Conservation (phyloP, 1,140 invertebrate species). For the Fopius arisanus region DNA sequence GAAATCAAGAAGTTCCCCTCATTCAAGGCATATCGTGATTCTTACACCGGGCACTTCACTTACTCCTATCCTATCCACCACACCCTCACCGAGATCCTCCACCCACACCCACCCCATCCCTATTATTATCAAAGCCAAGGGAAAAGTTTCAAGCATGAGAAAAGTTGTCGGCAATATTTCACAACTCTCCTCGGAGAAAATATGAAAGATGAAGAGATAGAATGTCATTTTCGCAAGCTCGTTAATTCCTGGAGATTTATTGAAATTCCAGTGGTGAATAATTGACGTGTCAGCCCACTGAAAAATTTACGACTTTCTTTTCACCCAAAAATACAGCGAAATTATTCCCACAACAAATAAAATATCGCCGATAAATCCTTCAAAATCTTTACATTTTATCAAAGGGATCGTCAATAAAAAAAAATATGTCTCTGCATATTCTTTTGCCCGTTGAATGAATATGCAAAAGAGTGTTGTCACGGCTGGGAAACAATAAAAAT, state of each 20-base stretch:
- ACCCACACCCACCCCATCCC: constrained; percentile 32
- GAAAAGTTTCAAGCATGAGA: constrained; percentile 55
- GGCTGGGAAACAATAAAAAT: constrained; percentile 49
- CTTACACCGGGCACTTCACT: constrained; percentile 20
- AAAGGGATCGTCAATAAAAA: background rate
- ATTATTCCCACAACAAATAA: background rate
- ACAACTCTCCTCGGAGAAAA: constrained; percentile 28
- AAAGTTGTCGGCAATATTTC: constrained; percentile 60
- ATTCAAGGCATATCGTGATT: constrained; percentile 12
- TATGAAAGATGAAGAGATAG: constrained; percentile 9
- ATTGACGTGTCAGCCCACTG: constrained; percentile 44
- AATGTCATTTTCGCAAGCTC: constrained; percentile 40
- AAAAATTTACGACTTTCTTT: constrained; percentile 18
- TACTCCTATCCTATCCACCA: constrained; percentile 21
- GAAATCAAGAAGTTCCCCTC: background rate
- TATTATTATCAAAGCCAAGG: constrained; percentile 32
- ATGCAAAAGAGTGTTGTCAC: constrained; percentile 26
- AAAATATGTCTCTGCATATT: constrained; percentile 47
- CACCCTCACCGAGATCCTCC: constrained; percentile 24
- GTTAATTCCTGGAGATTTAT: constrained; percentile 61
- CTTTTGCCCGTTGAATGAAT: constrained; percentile 49
- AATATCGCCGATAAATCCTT: background rate
- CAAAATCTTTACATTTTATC: no score
- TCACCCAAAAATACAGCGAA: background rate
- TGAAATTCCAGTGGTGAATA: constrained; percentile 50